phyloP scores from a whole-genome alignment of 2,888 invertebrate species.

The Drosophila birchii region DNA sequence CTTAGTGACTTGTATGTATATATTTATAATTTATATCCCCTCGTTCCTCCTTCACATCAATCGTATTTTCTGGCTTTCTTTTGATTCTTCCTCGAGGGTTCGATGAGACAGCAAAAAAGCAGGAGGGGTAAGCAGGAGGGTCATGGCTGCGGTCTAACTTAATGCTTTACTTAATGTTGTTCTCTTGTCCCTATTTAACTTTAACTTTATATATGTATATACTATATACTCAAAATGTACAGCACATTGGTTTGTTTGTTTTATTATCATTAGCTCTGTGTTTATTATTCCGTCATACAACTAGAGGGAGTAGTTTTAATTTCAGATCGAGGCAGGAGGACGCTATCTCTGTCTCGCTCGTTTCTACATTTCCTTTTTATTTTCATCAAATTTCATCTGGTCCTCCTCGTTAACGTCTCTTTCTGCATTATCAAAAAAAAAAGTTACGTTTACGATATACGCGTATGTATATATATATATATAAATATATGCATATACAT shows the following conservation, averaged over 20 bases:
- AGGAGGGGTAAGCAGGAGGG: constrained; percentile 1
- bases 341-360: constrained; percentile 1
- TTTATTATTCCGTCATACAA: constrained; percentile 10
- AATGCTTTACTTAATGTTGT: no score
- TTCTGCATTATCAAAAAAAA: constrained; percentile 35
- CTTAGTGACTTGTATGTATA: constrained; percentile 41
- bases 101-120: constrained; percentile 18
- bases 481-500: constrained; percentile 13
- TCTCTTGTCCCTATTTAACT: constrained; percentile 13
- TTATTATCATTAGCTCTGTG: constrained; percentile 14
- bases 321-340: constrained; percentile 5
- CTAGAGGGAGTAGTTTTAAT: constrained; percentile 5
- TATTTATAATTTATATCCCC: constrained; percentile 25
- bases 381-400: not conserved
- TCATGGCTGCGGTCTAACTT: constrained; percentile 8
- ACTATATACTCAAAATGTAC: constrained; percentile 20
- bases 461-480: constrained; percentile 26
- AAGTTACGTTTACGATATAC: constrained; percentile 30
- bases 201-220: constrained; percentile 10
- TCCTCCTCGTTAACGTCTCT: constrained; percentile 11
- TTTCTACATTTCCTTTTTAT: constrained; percentile 13
- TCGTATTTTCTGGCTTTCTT: constrained; percentile 8
- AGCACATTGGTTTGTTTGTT: constrained; percentile 3
- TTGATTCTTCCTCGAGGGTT: constrained; percentile 16
- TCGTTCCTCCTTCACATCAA: not conserved